These are phyloP conservation scores for Alouatta caraya DNA, from an alignment of 2,797 vertebrate species.

Conservation along the genomic window DNA sequence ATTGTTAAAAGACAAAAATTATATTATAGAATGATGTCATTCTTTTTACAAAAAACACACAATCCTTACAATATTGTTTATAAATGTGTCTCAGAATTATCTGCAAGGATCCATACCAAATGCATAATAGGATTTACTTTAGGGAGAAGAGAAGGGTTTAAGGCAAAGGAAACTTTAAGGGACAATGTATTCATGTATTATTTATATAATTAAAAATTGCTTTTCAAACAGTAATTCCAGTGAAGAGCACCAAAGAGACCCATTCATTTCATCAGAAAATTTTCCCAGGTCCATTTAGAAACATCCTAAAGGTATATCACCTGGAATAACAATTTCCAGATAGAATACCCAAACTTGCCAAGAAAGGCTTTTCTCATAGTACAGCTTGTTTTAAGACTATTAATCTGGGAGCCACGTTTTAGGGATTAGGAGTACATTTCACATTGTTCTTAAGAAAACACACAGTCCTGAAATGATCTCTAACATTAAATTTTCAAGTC, in stretches of 20 bases:
- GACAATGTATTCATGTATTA: neutral
- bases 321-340: neutral
- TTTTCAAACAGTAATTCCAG: neutral
- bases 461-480: neutral
- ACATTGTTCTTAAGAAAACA: neutral
- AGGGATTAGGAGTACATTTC: neutral
- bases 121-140: neutral
- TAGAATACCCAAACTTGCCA: neutral
- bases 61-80: neutral
- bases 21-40: neutral
- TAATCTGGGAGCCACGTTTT: neutral
- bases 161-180: neutral
- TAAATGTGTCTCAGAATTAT: neutral
- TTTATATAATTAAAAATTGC: slow-evolving; percentile 10
- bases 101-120: neutral
- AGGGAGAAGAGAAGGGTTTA: neutral
- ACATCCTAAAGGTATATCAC: neutral
- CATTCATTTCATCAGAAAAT: neutral
- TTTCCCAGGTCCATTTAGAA: neutral
- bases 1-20: neutral
- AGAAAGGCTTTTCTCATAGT: neutral
- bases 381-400: neutral
- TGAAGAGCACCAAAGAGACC: neutral
- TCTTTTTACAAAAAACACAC: neutral
- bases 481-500: neutral